phyloP scores from a whole-genome alignment of 2,888 invertebrate species.

The Drosophila aldrichi region DNA sequence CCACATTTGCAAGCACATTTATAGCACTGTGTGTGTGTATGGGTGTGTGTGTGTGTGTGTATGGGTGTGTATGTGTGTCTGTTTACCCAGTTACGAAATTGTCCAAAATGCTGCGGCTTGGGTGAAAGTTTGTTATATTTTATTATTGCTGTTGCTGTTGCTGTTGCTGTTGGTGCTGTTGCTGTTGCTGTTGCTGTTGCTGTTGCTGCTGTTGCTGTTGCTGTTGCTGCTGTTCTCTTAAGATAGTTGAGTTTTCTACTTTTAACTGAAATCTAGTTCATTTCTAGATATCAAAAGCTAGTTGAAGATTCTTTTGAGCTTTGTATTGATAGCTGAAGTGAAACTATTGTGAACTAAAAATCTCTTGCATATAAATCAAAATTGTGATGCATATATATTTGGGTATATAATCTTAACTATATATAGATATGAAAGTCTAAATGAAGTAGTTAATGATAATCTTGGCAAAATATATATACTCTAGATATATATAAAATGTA shows the following conservation, averaged over 20 bases:
- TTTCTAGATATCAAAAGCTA: neutral
- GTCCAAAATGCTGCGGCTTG: slow-evolving; percentile 79
- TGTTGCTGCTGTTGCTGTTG: slow-evolving; percentile 25
- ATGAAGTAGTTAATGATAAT: neutral
- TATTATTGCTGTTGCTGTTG: slow-evolving; percentile 34
- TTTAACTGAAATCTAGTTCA: neutral
- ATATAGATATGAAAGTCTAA: neutral
- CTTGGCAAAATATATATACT: neutral
- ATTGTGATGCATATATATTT: neutral
- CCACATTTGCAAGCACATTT: slow-evolving; percentile 70
- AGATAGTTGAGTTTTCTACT: too few species aligned
- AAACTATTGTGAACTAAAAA: neutral
- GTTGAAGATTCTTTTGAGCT: neutral
- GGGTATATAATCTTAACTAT: neutral
- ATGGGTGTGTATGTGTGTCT: slow-evolving; percentile 32
- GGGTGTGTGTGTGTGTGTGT: slow-evolving; percentile 22
- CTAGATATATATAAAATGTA: too few species aligned
- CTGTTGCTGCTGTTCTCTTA: slow-evolving; percentile 8
- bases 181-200: slow-evolving; percentile 17
- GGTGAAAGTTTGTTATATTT: slow-evolving; percentile 68
- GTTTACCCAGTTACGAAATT: slow-evolving; percentile 82
- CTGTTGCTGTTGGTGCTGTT: slow-evolving; percentile 2
- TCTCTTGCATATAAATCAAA: neutral
- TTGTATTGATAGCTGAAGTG: neutral
- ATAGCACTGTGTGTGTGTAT: neutral